Percentiles rank a stretch among this genome's conserved stretches.
Conservation (phyloP, 2,113 vertebrate genomes). For the Oplegnathus fasciatus region DNA sequence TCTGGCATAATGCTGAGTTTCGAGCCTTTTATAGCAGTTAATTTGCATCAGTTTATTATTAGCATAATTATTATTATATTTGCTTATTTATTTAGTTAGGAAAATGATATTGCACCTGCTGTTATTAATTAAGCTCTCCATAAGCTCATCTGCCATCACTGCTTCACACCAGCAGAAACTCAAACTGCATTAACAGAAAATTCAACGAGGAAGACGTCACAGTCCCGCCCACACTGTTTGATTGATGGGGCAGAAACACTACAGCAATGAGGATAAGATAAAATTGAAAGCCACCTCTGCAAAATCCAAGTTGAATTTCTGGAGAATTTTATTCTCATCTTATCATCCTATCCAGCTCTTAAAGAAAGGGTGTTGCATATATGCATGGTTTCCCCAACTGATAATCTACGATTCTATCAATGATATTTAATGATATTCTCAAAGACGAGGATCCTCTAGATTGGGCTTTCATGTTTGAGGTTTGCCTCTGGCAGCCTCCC, state of each 20-base stretch:
- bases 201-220: neutral
- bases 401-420: neutral
- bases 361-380: neutral
- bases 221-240: neutral
- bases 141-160: neutral
- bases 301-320: neutral
- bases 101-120: neutral
- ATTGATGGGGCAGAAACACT: neutral
- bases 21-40: neutral
- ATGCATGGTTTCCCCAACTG: conserved; percentile 6
- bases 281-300: neutral
- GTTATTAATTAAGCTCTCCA: neutral
- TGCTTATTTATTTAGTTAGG: neutral
- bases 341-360: neutral
- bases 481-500: conserved; percentile 28
- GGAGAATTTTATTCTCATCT: neutral
- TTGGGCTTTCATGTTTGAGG: conserved; percentile 27
- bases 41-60: neutral
- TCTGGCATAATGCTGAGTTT: too few species aligned
- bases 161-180: neutral
- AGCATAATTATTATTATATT: neutral
- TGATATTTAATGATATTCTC: conserved; percentile 21
- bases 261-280: too few species aligned
- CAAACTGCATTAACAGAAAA: neutral
- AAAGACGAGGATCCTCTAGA: neutral